Evolutionary conservation across 64 coral and sea anemone genomes (phyloP).

Genomic region (Montipora efflorescens): DNA sequence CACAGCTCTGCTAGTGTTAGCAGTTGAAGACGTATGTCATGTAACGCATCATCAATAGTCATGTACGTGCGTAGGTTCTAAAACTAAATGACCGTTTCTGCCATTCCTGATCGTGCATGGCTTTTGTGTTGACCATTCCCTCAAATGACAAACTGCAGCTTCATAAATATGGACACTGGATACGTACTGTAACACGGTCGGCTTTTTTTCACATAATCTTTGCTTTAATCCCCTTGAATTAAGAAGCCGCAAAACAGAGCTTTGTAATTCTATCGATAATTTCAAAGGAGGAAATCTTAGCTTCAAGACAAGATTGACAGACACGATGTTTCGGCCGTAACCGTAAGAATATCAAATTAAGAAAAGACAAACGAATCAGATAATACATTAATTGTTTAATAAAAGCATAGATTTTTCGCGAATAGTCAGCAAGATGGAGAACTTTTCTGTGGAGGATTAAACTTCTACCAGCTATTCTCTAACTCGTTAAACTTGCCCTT

Average conservation of each 20-base stretch:
- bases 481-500: neutral
- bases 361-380: neutral
- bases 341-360: neutral
- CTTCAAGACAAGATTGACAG: neutral
- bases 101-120: neutral
- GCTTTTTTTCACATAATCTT: neutral
- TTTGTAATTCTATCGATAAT: slow-evolving; percentile 45
- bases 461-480: neutral
- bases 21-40: neutral
- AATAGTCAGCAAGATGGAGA: neutral
- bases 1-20: neutral
- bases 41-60: neutral
- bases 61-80: neutral
- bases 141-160: neutral
- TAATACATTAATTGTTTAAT: neutral
- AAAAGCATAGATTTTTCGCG: neutral
- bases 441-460: neutral
- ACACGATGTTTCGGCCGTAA: neutral
- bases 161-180: slow-evolving; percentile 6
- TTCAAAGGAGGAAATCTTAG: slow-evolving; percentile 35
- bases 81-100: neutral
- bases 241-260: slow-evolving; percentile 53
- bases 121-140: neutral
- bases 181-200: slow-evolving; percentile 31
- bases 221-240: slow-evolving; percentile 38